These are phyloP conservation scores for Lanius collurio DNA, from an alignment of 2,113 vertebrate species.

Conservation along the genomic window DNA sequence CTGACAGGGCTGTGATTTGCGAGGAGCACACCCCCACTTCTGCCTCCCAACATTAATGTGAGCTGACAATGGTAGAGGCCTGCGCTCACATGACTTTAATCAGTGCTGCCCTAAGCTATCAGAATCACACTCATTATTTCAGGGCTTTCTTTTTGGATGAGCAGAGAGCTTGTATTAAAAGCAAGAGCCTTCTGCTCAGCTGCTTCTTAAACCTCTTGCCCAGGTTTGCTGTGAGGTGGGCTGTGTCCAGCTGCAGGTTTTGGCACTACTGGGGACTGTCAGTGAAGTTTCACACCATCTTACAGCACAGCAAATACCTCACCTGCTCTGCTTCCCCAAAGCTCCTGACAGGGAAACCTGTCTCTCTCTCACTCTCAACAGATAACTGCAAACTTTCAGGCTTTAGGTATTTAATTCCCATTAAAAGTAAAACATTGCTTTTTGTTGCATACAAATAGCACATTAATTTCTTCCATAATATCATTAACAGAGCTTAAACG, in stretches of 20 bases:
- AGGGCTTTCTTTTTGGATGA: slow-evolving; percentile 55
- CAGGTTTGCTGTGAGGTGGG: neutral
- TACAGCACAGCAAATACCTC: neutral
- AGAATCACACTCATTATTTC: slow-evolving; percentile 69
- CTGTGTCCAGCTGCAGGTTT: neutral
- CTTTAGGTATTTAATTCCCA: neutral
- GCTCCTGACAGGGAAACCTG: neutral
- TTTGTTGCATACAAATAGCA: slow-evolving; percentile 36
- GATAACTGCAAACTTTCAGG: slow-evolving; percentile 26
- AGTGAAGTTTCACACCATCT: slow-evolving; percentile 67
- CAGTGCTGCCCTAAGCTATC: slow-evolving; percentile 48
- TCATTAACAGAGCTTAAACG: slow-evolving; percentile 18
- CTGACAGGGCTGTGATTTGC: slow-evolving; percentile 33
- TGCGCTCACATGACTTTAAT: slow-evolving; percentile 68
- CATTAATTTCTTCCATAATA: slow-evolving; percentile 32
- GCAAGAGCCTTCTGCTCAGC: slow-evolving; percentile 13
- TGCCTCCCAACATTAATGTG: slow-evolving; percentile 59
- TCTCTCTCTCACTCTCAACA: neutral
- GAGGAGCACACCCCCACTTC: slow-evolving; percentile 16
- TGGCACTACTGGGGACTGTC: neutral
- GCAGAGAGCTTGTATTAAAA: neutral
- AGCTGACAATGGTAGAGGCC: slow-evolving; percentile 76
- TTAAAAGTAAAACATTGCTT: neutral
- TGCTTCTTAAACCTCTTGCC: neutral
- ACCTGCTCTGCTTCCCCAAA: neutral